Base-by-base conservation (phyloP, 2,797 vertebrate species). In the Gymnoscopelus microlampas region DNA sequence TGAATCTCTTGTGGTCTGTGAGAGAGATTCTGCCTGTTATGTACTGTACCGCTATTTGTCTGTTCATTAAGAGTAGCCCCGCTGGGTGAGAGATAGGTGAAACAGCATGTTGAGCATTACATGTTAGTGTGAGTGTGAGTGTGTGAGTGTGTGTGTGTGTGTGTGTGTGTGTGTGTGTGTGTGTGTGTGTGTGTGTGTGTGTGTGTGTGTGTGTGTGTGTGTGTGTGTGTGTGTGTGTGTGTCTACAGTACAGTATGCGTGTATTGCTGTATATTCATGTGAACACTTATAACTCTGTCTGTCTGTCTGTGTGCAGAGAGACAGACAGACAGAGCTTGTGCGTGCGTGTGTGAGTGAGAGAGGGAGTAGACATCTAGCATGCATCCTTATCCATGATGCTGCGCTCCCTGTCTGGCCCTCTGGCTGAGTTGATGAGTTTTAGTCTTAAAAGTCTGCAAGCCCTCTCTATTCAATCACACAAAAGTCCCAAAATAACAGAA, bases 381-480 rank as follows among this genome's bases (percentile, higher is more conserved):
- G 70, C 81, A 81, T 83, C 85, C 50, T 77, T 77, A 80, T 85
- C 83, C 76, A 69, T 69, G 68, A 77, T 78, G 73, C 63, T 72
- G 72, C 15, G 71, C 39, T 67, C 77, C 68, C 70, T 82, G 84
- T 84, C 81, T 35, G 74, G 81, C 84, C 84, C 83, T 63, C 19
- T 68, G 63, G 85, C 81, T 5, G 66, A 5, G 68, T 61, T 26
- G 53, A 77, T 60, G 81, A 86, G 67, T 48, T 8, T 4, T 8
- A 51, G 13, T 51, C 50, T 51, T 13, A 51, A 13, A 15, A 51
- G 39, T 44, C 39, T 44, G 8, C 39, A 73, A 78, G 76, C 76
- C 75, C 71, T 76, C 71, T 68, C 62, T 26, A 81, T 82, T 89
- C 83, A 79, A 81, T 88, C 81, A 86, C 71, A 79, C 60, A 51